Base-by-base conservation (phyloP, 2,888 invertebrate genomes). In the Lydus trimaculatus region DNA sequence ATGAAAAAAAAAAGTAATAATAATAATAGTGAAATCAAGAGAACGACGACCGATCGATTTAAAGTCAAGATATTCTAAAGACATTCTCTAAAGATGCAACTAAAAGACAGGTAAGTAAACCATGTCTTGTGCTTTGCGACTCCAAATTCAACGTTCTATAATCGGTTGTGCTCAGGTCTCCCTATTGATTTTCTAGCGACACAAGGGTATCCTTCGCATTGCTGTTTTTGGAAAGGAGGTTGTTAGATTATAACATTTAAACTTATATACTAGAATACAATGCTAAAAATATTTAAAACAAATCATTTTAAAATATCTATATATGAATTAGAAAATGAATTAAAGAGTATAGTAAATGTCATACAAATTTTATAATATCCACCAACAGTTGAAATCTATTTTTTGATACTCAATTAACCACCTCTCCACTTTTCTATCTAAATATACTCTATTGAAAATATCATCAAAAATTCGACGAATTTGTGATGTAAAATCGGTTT, bases 161-260 rank as follows among this genome's bases (percentile, higher is more conserved):
- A 70, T 70, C 70, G 67, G 70, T 67, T 48, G 70, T 70, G 70
- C 70, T 70, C 77, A 73, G 77, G 75, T 72, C 75, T 76, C 25
- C 56, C 75, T 78, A 78, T 78, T 77, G 78, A 78, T 78, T 78
- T 78, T 78, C 77, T 76, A 76, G 76, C 75, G 75, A 76, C 76
- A 76, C 76, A 69, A 70, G 67, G 67, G 68, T 72, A n/a, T 73
- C 64, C 72, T 73, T 70, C 71, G 63, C 73, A 70, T 72, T 72
- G 69, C 67, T 67, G 71, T 67, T 56, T 56, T 56, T 13, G 56
- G 56, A 48, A 25, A 56, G 62, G 67, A 68, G 61, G 66, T 67
- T 65, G 67, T 65, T 70, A 70, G 67, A 70, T 70, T 67, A 70
- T 64, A 70, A 64, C 65, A 65, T 43, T 70, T 67, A 66, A 70